These are phyloP conservation scores for Tachysurus vachellii DNA, from an alignment of 2,113 vertebrate species.

Conservation along the genomic window DNA sequence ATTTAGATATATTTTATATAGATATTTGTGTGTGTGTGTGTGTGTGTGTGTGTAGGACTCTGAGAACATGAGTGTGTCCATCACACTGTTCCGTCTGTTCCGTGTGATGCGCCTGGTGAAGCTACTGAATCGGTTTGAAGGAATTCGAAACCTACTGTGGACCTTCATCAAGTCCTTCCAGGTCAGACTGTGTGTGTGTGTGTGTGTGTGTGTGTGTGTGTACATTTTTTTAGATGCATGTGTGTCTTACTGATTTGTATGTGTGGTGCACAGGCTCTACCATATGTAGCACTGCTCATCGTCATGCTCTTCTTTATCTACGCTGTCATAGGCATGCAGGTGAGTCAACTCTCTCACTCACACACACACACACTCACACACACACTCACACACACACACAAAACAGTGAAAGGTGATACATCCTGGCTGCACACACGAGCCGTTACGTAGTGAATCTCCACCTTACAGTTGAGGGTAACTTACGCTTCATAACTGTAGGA, in stretches of 20 bases:
- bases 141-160: conserved; percentile 89
- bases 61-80: conserved; percentile 86
- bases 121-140: conserved; percentile 87
- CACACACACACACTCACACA: conserved; percentile 14
- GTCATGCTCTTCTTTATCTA: conserved; percentile 98
- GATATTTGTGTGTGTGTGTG: not conserved
- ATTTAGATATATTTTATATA: no score
- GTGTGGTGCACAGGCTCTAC: conserved; percentile 78
- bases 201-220: not conserved
- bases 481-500: no score
- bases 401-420: not conserved
- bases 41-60: conserved; percentile 70
- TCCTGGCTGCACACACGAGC: no score
- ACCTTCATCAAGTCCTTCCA: conserved; percentile 88
- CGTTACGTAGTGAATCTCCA: no score
- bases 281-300: conserved; percentile 89
- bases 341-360: conserved; percentile 50
- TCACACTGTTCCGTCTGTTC: conserved; percentile 92
- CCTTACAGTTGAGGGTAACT: no score
- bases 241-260: not conserved
- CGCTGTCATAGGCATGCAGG: conserved; percentile 96
- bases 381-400: conserved; percentile 9
- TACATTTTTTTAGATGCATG: no score
- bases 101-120: conserved; percentile 91
- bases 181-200: conserved; percentile 13